Percentiles rank a stretch among this genome's conserved stretches.
Conservation (phyloP, 2,797 vertebrate species). For the Syndactyla subalaris region DNA sequence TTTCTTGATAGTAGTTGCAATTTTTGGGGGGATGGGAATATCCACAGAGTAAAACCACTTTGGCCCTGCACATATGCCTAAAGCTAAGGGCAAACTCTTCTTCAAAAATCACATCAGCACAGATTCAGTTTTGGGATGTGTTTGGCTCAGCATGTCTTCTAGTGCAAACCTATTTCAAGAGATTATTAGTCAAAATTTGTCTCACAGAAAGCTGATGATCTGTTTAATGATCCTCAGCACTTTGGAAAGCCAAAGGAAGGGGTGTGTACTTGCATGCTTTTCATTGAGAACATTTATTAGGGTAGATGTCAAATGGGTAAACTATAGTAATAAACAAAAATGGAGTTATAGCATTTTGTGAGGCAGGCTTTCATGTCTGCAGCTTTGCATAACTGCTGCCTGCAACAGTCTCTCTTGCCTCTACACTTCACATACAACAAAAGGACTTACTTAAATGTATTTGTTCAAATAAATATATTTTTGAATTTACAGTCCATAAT, state of each 20-base stretch:
- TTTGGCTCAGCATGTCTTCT: not conserved
- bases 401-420: not conserved
- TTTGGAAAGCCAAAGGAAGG: not conserved
- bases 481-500: not conserved
- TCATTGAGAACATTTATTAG: conserved; percentile 20
- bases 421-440: not conserved
- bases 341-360: not conserved
- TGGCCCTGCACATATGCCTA: not conserved
- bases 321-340: conserved; percentile 15
- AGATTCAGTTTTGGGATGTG: not conserved
- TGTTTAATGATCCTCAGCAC: not conserved
- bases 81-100: not conserved
- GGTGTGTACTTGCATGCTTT: not conserved
- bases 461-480: not conserved
- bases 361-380: not conserved
- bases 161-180: not conserved
- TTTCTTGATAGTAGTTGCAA: not conserved
- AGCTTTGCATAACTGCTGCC: not conserved
- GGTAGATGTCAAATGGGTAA: not conserved
- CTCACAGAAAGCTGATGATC: not conserved
- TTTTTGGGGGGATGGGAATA: not conserved
- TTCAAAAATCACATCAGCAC: not conserved
- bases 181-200: not conserved
- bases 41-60: not conserved
- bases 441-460: not conserved